These are phyloP conservation scores for Thalpophila matura DNA, from an alignment of 2,888 invertebrate genomes.

Conservation along the genomic window DNA sequence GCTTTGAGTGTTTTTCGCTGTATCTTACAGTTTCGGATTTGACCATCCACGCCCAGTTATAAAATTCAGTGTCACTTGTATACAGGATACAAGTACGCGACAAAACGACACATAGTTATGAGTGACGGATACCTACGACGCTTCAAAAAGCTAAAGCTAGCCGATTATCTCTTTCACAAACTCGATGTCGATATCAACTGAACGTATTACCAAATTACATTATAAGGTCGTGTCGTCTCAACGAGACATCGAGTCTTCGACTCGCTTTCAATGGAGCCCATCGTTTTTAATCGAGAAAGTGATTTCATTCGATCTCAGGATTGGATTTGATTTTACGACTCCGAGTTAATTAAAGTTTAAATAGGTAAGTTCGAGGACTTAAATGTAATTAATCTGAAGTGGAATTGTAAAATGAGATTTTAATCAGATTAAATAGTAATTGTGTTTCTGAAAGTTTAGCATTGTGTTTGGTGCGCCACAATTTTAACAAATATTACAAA, in stretches of 20 bases:
- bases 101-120: no score
- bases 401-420: conserved; percentile 35
- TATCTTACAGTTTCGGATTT: no score
- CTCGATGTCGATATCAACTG: neutral
- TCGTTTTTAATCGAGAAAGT: conserved; percentile 62
- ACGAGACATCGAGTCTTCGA: conserved; percentile 18
- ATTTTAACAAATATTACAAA: neutral
- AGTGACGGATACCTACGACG: no score
- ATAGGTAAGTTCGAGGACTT: conserved; percentile 53
- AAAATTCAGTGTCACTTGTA: no score
- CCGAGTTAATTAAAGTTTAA: conserved; percentile 62
- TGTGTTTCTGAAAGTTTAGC: conserved; percentile 8
- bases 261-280: conserved; percentile 12
- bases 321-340: conserved; percentile 60
- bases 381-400: conserved; percentile 54
- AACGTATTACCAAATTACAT: conserved; percentile 36
- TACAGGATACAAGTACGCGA: no score
- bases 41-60: no score
- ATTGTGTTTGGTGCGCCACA: neutral
- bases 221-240: conserved; percentile 34
- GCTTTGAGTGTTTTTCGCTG: no score
- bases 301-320: conserved; percentile 55
- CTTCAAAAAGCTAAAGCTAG: no score
- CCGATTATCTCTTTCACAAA: no score
- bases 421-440: conserved; percentile 38